Percentiles rank a stretch among this genome's conserved stretches.
These are phyloP conservation scores for Notospermus geniculatus DNA, from an alignment of 1,140 invertebrate genomes.

Conservation along the genomic window DNA sequence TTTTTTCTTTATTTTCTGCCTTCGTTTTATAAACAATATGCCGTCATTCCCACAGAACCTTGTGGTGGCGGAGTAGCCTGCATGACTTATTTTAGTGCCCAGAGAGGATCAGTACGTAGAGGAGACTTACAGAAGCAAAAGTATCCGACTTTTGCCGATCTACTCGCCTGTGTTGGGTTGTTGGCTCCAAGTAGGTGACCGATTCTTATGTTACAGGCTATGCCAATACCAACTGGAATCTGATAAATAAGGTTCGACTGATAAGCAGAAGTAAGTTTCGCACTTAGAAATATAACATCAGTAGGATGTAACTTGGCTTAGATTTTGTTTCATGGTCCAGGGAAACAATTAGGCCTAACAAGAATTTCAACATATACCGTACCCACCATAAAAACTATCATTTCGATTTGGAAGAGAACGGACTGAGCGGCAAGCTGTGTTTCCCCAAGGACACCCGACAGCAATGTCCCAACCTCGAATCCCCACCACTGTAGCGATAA, in stretches of 20 bases:
- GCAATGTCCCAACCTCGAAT: slow-evolving; percentile 17
- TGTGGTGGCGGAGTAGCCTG: no score
- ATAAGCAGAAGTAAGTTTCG: no score
- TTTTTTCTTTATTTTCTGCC: no score
- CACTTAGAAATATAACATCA: no score
- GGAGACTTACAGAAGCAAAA: not conserved
- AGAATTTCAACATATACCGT: no score
- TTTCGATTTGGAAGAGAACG: slow-evolving; percentile 13
- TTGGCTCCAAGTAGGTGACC: not conserved
- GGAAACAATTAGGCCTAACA: no score
- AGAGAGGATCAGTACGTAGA: no score
- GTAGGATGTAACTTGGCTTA: no score
- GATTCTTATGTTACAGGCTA: not conserved
- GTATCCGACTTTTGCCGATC: not conserved
- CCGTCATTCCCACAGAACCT: no score
- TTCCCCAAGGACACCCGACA: slow-evolving; percentile 6
- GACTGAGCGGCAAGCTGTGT: slow-evolving; percentile 16
- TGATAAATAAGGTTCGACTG: not conserved
- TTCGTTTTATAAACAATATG: no score
- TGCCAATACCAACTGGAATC: not conserved
- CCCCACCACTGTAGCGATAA: slow-evolving; percentile 21
- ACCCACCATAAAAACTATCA: slow-evolving; percentile 14
- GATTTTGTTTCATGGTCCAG: no score
- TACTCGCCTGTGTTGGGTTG: not conserved
- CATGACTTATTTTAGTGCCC: no score